Evolutionary conservation across 2,797 vertebrate genomes (phyloP).

Genomic region (Myotis planiceps): DNA sequence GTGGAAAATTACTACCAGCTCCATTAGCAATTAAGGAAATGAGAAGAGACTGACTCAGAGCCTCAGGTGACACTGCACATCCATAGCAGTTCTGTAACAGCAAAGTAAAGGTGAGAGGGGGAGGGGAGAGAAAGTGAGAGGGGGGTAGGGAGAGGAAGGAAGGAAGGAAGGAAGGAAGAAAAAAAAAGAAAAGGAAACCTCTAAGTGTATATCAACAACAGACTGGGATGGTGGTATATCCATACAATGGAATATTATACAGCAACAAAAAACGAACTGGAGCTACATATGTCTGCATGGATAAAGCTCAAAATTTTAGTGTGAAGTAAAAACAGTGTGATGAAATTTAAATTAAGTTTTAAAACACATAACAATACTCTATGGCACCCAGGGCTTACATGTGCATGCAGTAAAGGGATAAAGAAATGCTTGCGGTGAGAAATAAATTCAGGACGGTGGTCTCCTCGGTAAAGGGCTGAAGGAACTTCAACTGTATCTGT

Average conservation of each 20-base stretch:
- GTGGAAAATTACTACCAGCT: constrained; percentile 29
- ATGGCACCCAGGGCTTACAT: background rate
- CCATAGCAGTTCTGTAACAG: background rate
- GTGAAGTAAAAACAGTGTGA: background rate
- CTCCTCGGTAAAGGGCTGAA: background rate
- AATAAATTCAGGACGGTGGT: background rate
- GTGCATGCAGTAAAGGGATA: background rate
- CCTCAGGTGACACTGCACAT: background rate
- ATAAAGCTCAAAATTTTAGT: background rate
- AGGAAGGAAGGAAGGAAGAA: too few species aligned
- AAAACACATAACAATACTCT: background rate
- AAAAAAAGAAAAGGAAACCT: background rate
- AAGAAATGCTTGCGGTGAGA: background rate
- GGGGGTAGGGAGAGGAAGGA: too few species aligned
- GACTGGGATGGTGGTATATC: background rate
- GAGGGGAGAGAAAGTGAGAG: too few species aligned
- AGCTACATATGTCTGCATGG: background rate
- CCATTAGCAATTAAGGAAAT: background rate
- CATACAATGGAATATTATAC: background rate
- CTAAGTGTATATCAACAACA: background rate
- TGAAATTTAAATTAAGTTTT: background rate
- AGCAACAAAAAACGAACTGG: background rate
- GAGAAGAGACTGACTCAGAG: background rate
- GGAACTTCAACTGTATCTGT: background rate
- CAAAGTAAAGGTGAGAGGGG: too few species aligned